A percentile compares a stretch with the other conserved stretches of the same genome.
Evolutionary conservation across 2,797 vertebrate species (phyloP).

Genomic region (Arrhamphus sclerolepis): DNA sequence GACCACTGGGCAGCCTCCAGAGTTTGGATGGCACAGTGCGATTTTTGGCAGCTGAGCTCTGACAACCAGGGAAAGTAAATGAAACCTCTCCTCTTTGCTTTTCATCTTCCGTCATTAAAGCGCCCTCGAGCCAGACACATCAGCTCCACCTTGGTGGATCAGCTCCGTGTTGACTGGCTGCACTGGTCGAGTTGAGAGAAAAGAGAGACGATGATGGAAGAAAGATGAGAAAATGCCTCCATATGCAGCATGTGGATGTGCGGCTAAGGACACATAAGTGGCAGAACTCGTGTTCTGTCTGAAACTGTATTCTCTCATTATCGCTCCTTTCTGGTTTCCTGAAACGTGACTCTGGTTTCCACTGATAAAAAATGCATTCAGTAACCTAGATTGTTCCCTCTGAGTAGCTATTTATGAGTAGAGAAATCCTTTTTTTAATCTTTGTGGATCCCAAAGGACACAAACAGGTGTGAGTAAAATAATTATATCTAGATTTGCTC

Average conservation of each 20-base stretch:
- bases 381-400: constrained; percentile 65
- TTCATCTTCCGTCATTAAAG: constrained; percentile 25
- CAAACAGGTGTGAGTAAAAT: constrained; percentile 71
- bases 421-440: constrained; percentile 47
- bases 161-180: background rate
- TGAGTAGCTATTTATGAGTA: constrained; percentile 57
- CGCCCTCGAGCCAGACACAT: constrained; percentile 19
- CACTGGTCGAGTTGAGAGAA: background rate
- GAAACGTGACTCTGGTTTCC: constrained; percentile 29
- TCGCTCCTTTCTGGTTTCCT: constrained; percentile 6
- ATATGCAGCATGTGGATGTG: background rate
- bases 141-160: background rate
- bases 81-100: constrained; percentile 19
- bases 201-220: background rate
- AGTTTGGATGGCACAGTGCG: constrained; percentile 37
- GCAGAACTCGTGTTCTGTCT: constrained; percentile 1
- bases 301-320: constrained; percentile 6
- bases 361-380: constrained; percentile 50
- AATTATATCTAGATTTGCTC: constrained; percentile 62
- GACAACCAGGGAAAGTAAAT: constrained; percentile 23
- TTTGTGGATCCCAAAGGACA: constrained; percentile 60
- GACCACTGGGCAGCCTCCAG: constrained; percentile 49
- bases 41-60: constrained; percentile 30
- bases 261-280: background rate
- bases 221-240: background rate